A percentile compares a stretch with the other conserved stretches of the same genome.
Conservation (phyloP, 2,797 vertebrate species). For the Karalla daura region DNA sequence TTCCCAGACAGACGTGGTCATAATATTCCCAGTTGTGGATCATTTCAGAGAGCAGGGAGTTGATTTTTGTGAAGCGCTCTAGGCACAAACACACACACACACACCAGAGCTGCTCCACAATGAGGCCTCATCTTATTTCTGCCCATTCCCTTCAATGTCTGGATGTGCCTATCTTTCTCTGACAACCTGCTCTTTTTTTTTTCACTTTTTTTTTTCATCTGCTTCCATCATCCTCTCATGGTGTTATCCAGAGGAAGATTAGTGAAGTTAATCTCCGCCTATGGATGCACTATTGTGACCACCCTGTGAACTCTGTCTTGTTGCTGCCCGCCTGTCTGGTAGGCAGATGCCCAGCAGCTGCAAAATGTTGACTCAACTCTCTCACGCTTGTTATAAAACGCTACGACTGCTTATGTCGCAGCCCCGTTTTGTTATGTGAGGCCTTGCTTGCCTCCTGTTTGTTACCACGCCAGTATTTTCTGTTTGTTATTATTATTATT, state of each 20-base stretch:
- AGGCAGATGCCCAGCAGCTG: slow-evolving; percentile 29
- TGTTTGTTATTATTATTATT: no score
- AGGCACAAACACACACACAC: no score
- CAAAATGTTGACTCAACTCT: slow-evolving; percentile 11
- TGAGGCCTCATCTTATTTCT: slow-evolving; percentile 12
- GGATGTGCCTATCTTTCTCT: slow-evolving; percentile 15
- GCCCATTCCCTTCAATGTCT: slow-evolving; percentile 2
- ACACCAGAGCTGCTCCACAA: slow-evolving; percentile 1
- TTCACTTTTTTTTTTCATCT: slow-evolving; percentile 27
- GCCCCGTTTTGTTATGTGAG: no score
- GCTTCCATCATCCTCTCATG: slow-evolving; percentile 35
- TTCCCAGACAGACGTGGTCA: slow-evolving; percentile 30
- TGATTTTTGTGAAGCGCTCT: no score
- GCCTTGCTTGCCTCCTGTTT: no score
- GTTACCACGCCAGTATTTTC: no score
- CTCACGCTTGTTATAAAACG: not conserved
- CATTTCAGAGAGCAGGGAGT: slow-evolving; percentile 3
- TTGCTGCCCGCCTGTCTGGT: slow-evolving; percentile 35
- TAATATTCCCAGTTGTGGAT: slow-evolving; percentile 23
- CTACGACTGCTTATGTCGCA: not conserved
- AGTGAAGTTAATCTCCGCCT: slow-evolving; percentile 44
- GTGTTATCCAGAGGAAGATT: slow-evolving; percentile 53
- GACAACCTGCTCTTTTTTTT: not conserved
- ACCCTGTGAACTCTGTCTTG: slow-evolving; percentile 40
- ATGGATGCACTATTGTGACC: slow-evolving; percentile 44